These are phyloP conservation scores for Limnothrissa miodon DNA, from an alignment of 2,113 vertebrate genomes.

Conservation along the genomic window DNA sequence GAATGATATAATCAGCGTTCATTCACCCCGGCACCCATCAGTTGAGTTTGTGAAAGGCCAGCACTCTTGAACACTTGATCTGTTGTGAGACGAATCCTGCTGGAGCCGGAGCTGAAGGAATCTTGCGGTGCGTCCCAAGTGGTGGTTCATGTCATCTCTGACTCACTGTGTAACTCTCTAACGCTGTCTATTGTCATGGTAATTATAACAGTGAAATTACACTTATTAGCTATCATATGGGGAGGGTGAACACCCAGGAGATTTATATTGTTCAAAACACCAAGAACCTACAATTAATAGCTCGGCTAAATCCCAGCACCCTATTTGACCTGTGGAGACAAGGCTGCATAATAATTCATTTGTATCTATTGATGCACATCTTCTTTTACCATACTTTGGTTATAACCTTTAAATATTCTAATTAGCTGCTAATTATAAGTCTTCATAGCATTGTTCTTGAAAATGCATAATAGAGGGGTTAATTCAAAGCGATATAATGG, in stretches of 20 bases:
- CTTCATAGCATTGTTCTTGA: constrained; percentile 2
- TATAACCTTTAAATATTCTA: constrained; percentile 30
- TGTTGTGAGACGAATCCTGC: neutral
- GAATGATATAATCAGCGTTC: neutral
- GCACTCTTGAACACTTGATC: neutral
- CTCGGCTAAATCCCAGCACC: constrained; percentile 31
- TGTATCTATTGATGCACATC: constrained; percentile 36
- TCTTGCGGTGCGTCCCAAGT: neutral
- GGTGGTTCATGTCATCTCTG: neutral
- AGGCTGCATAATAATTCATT: constrained; percentile 37
- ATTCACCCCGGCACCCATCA: neutral
- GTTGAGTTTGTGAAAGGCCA: neutral
- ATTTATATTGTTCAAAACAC: constrained; percentile 40
- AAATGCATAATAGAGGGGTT: constrained; percentile 7
- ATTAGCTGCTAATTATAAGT: constrained; percentile 25
- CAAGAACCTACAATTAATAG: constrained; percentile 38
- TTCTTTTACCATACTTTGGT: constrained; percentile 1
- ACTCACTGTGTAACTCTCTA: neutral
- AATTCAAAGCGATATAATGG: neutral
- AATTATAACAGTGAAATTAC: constrained; percentile 29
- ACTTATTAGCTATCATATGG: constrained; percentile 16
- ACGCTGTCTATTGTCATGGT: constrained; percentile 11
- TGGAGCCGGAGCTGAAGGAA: neutral
- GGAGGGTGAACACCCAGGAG: constrained; percentile 25
- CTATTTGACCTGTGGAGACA: constrained; percentile 30